Conservation (phyloP, 2,113 vertebrate genomes). For the Mirza zaza region DNA sequence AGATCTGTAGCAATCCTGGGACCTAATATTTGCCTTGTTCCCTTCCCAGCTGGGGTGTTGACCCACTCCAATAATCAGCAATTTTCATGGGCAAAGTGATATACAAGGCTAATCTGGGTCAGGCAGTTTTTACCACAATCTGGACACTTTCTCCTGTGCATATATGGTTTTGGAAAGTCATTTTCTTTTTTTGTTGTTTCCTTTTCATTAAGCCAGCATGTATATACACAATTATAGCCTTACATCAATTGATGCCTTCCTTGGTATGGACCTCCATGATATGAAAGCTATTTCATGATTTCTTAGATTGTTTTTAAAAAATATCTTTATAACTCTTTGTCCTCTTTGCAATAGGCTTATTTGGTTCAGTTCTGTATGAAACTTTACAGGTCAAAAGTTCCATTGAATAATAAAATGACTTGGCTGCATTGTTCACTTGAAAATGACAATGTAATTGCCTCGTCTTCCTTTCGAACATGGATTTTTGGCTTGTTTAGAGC, state of each 20-base stretch:
- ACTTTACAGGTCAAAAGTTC: slow-evolving; percentile 25
- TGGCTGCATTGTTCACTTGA: slow-evolving; percentile 14
- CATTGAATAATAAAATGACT: slow-evolving; percentile 31
- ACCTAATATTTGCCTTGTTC: neutral
- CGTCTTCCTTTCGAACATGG: slow-evolving; percentile 40
- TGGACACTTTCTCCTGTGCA: neutral
- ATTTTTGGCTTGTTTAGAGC: slow-evolving; percentile 52
- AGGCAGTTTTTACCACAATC: neutral
- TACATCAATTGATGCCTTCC: neutral
- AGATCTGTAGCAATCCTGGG: neutral
- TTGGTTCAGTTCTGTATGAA: slow-evolving; percentile 20
- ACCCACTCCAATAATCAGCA: neutral
- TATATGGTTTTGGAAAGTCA: neutral
- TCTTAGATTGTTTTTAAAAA: slow-evolving; percentile 4
- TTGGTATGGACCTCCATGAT: neutral
- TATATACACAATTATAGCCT: neutral
- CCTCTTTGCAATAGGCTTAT: neutral
- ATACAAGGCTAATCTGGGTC: neutral
- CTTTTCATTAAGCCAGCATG: neutral
- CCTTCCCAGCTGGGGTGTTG: neutral
- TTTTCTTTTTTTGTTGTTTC: neutral
- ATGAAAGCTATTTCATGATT: neutral
- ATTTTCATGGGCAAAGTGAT: neutral
- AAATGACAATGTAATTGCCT: slow-evolving; percentile 41
- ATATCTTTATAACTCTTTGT: neutral